Evolutionary conservation across 2,888 invertebrate species (phyloP).

Genomic region (Diarsia rubi): DNA sequence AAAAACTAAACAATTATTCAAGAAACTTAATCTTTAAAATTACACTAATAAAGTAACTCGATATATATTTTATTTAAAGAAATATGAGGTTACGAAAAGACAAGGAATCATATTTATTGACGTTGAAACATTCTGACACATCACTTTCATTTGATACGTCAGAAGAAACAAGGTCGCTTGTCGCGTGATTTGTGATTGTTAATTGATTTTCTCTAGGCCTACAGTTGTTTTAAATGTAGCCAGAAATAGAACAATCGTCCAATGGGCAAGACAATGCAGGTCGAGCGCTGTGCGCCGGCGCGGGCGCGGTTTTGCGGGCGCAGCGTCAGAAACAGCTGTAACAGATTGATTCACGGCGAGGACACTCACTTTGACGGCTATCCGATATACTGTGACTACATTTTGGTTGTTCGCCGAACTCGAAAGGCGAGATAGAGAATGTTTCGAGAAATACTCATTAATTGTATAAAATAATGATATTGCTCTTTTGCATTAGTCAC

Average conservation of each 20-base stretch:
- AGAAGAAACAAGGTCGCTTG: constrained; percentile 32
- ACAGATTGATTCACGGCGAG: constrained; percentile 80
- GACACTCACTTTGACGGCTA: constrained; percentile 58
- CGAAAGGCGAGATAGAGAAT: constrained; percentile 10
- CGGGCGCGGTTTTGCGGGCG: constrained; percentile 56
- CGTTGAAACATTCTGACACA: constrained; percentile 24
- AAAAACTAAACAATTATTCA: neutral
- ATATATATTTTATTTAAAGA: constrained; percentile 22
- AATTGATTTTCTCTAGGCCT: constrained; percentile 74
- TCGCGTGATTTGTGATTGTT: constrained; percentile 43
- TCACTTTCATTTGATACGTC: constrained; percentile 36
- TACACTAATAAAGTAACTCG: neutral
- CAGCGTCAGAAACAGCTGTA: constrained; percentile 84
- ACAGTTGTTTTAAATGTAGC: constrained; percentile 79
- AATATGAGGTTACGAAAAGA: neutral
- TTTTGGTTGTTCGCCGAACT: constrained; percentile 41
- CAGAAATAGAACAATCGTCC: constrained; percentile 78
- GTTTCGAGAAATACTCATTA: neutral
- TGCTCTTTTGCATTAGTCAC: neutral
- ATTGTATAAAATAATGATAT: too few species aligned
- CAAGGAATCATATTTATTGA: constrained; percentile 9
- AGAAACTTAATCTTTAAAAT: neutral
- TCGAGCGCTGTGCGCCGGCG: constrained; percentile 61
- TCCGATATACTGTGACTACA: constrained; percentile 46
- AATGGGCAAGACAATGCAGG: constrained; percentile 83